Percentiles rank a stretch among this genome's conserved stretches.
Evolutionary conservation across 2,113 vertebrate genomes (phyloP).

Genomic region (Vimba vimba): DNA sequence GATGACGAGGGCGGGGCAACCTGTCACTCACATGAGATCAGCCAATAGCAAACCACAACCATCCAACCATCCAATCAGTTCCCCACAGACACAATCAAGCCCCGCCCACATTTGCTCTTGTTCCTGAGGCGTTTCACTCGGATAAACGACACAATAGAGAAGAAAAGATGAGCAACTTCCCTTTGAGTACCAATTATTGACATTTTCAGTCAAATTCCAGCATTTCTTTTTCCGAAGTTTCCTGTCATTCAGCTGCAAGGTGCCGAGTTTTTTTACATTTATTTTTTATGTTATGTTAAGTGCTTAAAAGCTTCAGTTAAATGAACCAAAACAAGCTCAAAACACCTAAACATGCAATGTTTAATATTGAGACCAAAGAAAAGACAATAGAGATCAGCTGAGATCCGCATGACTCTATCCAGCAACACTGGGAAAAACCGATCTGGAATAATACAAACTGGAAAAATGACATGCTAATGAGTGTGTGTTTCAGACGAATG

Average conservation of each 20-base stretch:
- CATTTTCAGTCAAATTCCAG: neutral
- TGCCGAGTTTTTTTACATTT: neutral
- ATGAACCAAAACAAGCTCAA: constrained; percentile 27
- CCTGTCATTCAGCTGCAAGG: neutral
- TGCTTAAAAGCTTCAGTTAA: constrained; percentile 12
- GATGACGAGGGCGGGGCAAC: too few species aligned
- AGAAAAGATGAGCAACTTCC: too few species aligned
- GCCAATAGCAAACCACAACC: too few species aligned
- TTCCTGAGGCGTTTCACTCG: too few species aligned
- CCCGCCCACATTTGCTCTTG: too few species aligned
- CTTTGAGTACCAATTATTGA: too few species aligned
- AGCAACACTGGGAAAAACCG: neutral
- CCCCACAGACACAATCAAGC: too few species aligned
- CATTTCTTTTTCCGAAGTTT: neutral
- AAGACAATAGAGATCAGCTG: neutral
- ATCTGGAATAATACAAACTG: neutral
- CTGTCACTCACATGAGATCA: too few species aligned
- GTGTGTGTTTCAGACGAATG: neutral
- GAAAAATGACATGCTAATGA: neutral
- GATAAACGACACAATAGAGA: too few species aligned
- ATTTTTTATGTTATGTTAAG: neutral
- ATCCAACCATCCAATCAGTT: too few species aligned
- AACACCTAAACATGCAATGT: constrained; percentile 1
- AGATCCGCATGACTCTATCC: neutral
- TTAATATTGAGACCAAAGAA: constrained; percentile 25